These are phyloP conservation scores for Emys orbicularis DNA, from an alignment of 2,797 vertebrate genomes.

Conservation along the genomic window DNA sequence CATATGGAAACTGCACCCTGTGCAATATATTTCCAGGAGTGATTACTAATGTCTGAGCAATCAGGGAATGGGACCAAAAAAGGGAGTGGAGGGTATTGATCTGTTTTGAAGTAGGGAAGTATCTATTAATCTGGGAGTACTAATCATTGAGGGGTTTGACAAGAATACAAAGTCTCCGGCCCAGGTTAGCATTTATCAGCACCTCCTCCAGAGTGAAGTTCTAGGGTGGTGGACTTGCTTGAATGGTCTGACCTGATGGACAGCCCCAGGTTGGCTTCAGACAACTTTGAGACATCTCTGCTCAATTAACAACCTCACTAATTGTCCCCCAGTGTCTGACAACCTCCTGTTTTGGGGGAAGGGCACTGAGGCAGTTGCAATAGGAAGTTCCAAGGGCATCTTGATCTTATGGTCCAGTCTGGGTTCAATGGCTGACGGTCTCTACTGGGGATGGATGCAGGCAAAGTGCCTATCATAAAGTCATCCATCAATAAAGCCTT, in stretches of 20 bases:
- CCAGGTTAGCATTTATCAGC: not conserved
- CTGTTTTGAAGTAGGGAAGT: constrained; percentile 24
- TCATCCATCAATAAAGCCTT: not conserved
- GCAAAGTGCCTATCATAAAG: not conserved
- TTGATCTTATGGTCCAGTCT: accelerated
- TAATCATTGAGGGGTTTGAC: not conserved
- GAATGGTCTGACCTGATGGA: accelerated
- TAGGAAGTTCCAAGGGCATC: not conserved
- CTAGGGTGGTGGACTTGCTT: not conserved
- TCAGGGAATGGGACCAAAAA: not conserved
- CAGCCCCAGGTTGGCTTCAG: accelerated
- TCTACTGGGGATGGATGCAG: not conserved
- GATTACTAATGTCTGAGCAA: not conserved
- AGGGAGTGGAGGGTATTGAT: constrained; percentile 26
- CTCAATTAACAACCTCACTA: not conserved
- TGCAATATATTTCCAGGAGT: constrained; percentile 16
- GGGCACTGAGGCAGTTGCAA: not conserved
- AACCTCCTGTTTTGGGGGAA: not conserved
- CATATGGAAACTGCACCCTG: constrained; percentile 22
- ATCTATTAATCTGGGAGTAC: constrained; percentile 44
- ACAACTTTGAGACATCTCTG: not conserved
- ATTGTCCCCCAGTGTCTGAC: not conserved
- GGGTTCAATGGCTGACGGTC: not conserved
- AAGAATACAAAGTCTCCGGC: not conserved
- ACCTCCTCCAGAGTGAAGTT: not conserved